Base-by-base conservation (phyloP, 2,888 invertebrate species). In the Toxonevra muliebris region DNA sequence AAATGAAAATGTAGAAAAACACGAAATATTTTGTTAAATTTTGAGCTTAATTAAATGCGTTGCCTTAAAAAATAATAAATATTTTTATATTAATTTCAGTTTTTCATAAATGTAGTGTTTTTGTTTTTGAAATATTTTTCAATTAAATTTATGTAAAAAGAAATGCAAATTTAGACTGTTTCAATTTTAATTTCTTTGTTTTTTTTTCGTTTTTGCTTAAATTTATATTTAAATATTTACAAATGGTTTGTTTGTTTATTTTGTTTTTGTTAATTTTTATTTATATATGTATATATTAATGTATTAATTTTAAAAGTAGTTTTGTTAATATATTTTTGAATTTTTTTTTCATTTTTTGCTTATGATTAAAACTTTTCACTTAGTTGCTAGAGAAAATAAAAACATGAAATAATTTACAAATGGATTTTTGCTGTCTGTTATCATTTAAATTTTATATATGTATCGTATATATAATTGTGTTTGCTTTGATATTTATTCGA, bases 351-450 rank as follows among this genome's bases (percentile, higher is more conserved):
- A 57, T 48, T n/a, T 65, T 63, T 58, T 53, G 40, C 11, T 43
- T 20, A 42, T 53, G 12, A 17, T 67, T 20, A 42, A 63, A 57
- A n/a, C 52, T 66, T 62, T 20, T 65, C 48, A 58, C 43, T 57
- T 68, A 62, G 30, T 55, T 55, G 64, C 62, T 68, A 60, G 30
- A 7, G 30, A 30, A 30, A 30, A 30, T 30, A 68, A 65, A 69
- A 72, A 70, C 66, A 69, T 72, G 74, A 77, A 82, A 80, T 80
- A 80, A 77, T 82, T 81, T 82, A 81, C 81, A 82, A 80, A 77
- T 79, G 77, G 71, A 40, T 60, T 75, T 75, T 65, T 77, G 71
- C 66, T 65, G 42, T 64, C 65, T 71, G 61, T 74, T 70, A 71
- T 64, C 73, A 65, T 71, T 68, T 70, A 70, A n/a, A 73, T 73